Percentiles rank a stretch among this genome's conserved stretches.
Conservation (phyloP, 2,888 invertebrate species). For the Epirrhoe alternata region DNA sequence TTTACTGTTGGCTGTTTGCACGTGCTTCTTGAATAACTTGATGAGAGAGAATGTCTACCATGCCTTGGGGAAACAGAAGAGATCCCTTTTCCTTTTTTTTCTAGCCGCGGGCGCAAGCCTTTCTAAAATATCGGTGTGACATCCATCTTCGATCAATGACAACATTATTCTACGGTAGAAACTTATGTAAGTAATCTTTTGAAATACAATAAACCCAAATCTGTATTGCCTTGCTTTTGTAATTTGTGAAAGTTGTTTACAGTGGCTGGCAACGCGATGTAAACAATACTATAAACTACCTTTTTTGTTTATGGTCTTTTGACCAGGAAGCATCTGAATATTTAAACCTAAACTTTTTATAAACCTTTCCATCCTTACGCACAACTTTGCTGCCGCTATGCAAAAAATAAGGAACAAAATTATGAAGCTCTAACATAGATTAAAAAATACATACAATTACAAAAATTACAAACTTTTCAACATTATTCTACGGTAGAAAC, state of each 20-base stretch:
- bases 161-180: neutral
- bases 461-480: too few relatives aligned
- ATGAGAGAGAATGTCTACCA: too few relatives aligned
- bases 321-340: neutral
- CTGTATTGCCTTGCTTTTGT: conserved; percentile 3
- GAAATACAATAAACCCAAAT: conserved; percentile 3
- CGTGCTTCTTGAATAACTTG: too few relatives aligned
- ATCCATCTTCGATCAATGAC: too few relatives aligned
- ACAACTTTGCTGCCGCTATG: neutral
- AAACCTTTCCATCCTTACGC: too few relatives aligned
- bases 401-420: neutral
- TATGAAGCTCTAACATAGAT: too few relatives aligned
- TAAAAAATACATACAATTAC: too few relatives aligned
- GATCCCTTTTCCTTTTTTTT: too few relatives aligned
- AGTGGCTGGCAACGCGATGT: neutral
- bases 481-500: neutral
- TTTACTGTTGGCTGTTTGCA: too few relatives aligned
- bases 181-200: conserved; percentile 3
- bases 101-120: too few relatives aligned
- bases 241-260: conserved; percentile 7
- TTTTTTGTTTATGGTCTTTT: neutral
- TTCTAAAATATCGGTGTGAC: too few relatives aligned
- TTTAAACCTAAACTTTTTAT: neutral
- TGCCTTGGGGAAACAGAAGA: too few relatives aligned
- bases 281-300: neutral